Evolutionary conservation across 2,113 vertebrate genomes (phyloP).

Genomic region (Anolis carolinensis): DNA sequence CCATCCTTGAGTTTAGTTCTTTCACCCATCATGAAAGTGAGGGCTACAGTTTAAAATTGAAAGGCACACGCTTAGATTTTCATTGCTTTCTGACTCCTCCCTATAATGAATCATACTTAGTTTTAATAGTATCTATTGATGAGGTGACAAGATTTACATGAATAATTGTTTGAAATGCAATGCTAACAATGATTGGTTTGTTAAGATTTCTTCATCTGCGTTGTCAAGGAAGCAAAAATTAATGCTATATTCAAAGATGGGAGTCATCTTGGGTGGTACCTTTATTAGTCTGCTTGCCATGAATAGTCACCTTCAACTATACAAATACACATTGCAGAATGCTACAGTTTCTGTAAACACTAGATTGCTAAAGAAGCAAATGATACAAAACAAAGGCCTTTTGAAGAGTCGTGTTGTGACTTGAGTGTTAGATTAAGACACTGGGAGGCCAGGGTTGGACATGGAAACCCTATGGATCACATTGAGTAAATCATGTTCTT

Average conservation of each 20-base stretch:
- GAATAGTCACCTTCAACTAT: background rate
- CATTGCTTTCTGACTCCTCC: background rate
- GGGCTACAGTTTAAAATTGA: background rate
- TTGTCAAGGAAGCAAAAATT: conserved; percentile 40
- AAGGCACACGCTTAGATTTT: accelerated
- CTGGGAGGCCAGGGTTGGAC: no score
- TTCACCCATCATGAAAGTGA: background rate
- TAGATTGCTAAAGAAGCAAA: accelerated
- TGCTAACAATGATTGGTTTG: background rate
- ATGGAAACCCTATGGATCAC: no score
- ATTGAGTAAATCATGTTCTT: no score
- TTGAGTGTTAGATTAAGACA: no score
- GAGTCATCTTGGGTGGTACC: background rate
- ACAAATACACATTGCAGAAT: background rate
- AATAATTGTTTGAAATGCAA: conserved; percentile 4
- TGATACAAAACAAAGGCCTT: background rate
- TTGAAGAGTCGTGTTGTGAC: background rate
- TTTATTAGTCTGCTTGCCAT: background rate
- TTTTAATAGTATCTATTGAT: accelerated
- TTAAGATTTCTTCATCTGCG: conserved; percentile 15
- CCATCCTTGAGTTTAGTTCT: background rate
- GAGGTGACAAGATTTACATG: background rate
- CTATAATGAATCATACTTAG: accelerated
- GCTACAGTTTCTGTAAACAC: background rate
- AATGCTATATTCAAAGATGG: conserved; percentile 1